These are phyloP conservation scores for Cosmia trapezina DNA, from an alignment of 2,888 invertebrate species.

Conservation along the genomic window DNA sequence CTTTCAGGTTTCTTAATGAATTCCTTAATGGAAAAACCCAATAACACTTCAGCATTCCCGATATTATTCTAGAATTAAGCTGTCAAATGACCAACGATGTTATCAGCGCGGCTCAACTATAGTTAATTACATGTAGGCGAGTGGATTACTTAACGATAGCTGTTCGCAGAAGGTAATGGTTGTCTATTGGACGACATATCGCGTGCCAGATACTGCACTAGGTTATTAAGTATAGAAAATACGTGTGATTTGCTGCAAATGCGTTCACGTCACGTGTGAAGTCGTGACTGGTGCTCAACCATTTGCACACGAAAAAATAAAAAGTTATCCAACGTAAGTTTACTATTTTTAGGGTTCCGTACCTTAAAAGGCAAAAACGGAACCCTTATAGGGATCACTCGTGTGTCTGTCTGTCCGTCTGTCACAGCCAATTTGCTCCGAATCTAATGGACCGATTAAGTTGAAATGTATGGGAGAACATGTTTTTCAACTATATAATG, in stretches of 20 bases:
- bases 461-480: too few species aligned
- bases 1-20: not conserved
- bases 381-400: too few species aligned
- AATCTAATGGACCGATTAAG: too few species aligned
- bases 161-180: conserved; percentile 11
- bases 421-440: too few species aligned
- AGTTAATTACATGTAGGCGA: conserved; percentile 32
- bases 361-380: too few species aligned
- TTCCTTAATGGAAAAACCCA: not conserved
- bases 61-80: conserved; percentile 35
- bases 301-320: not conserved
- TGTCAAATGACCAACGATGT: conserved; percentile 36
- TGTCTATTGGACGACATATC: conserved; percentile 28
- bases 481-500: too few species aligned
- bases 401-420: too few species aligned
- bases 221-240: conserved; percentile 21
- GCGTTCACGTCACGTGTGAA: not conserved
- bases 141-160: conserved; percentile 37
- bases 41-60: not conserved
- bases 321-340: not conserved
- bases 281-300: not conserved
- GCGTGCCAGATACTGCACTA: conserved; percentile 32
- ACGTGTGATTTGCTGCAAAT: conserved; percentile 37
- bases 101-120: conserved; percentile 36
- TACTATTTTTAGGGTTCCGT: not conserved